Base-by-base conservation (phyloP, 2,797 vertebrate genomes). In the Ctenopoma multispine region DNA sequence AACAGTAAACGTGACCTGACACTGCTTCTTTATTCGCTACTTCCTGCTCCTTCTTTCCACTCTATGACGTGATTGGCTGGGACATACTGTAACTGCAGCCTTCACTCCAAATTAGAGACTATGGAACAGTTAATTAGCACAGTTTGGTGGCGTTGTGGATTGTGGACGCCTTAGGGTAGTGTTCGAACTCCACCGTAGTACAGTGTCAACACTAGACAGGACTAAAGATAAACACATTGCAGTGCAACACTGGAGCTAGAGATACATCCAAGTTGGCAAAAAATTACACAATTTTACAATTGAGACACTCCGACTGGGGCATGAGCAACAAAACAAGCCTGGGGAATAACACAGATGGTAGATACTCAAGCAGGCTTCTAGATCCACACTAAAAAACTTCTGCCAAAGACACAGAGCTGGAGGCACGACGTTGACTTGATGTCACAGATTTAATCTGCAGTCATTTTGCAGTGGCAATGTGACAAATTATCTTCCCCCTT, bases 61-160 rank as follows among this genome's bases (percentile, higher is more conserved):
- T 59, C 70, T 60, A 55, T 91, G 89, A 94, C 38, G 80, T 83
- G 90, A 93, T 88, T 82, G 88, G 82, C 81, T 48, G 31, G 81
- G 91, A 90, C 89, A 90, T 80, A 84, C 65, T 81, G 84, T 79
- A 89, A 89, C 90, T 85, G 89, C 82, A 73, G 85, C 90, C 82
- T 89, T 93, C 92, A 77, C 78, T 91, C 87, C 72, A 63, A 59
- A 91, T 93, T 89, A 93, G 69, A 76, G 63, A 71, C 66, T 24
- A 38, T 13, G 63, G 68, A 87, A 79, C 69, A 62, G 87, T 87
- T 92, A 80, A 92, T 92, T 86, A 89, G 80, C 88, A 71, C 71
- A 66, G 85, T 84, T 86, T 87, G 90, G 85, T 90, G 87, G 87
- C 44, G n/a, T 21, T 7, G 75, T 40, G 74, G 66, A 69, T 65